Conservation (phyloP, 2,797 vertebrate genomes). For the Babyrousa celebensis region DNA sequence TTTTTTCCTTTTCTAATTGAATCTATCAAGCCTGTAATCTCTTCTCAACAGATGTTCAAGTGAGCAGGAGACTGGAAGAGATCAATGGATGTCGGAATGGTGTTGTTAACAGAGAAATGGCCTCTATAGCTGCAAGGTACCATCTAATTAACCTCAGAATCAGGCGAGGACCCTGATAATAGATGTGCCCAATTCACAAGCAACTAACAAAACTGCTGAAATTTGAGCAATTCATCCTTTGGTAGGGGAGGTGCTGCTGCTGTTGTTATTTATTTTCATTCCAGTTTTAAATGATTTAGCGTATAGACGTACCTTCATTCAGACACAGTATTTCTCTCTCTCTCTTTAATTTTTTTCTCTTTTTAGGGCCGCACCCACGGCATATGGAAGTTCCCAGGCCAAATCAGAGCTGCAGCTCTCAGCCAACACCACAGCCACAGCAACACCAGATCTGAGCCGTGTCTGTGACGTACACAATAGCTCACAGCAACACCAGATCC, state of each 20-base stretch:
- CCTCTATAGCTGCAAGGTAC: neutral
- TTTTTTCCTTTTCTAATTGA: neutral
- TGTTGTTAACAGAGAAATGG: constrained; percentile 35
- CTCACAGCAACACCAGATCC: no score
- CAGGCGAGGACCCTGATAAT: neutral
- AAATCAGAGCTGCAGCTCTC: no score
- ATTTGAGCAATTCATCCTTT: neutral
- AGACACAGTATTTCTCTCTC: no score
- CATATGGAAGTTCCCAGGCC: no score
- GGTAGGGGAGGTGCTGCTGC: neutral
- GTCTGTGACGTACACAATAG: no score
- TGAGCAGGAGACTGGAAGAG: constrained; percentile 47
- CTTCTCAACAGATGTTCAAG: constrained; percentile 67
- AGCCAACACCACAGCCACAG: no score
- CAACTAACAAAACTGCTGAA: neutral
- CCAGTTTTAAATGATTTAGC: constrained; percentile 49
- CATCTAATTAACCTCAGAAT: constrained; percentile 61
- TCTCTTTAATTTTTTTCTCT: no score
- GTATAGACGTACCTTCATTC: neutral
- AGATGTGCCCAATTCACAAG: neutral
- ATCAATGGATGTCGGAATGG: constrained; percentile 65
- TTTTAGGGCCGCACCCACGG: no score
- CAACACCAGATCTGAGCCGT: no score
- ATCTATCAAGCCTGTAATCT: constrained; percentile 56
- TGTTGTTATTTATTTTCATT: constrained; percentile 39